Conservation (phyloP, 2,113 vertebrate species). For the Recurvirostra avosetta region DNA sequence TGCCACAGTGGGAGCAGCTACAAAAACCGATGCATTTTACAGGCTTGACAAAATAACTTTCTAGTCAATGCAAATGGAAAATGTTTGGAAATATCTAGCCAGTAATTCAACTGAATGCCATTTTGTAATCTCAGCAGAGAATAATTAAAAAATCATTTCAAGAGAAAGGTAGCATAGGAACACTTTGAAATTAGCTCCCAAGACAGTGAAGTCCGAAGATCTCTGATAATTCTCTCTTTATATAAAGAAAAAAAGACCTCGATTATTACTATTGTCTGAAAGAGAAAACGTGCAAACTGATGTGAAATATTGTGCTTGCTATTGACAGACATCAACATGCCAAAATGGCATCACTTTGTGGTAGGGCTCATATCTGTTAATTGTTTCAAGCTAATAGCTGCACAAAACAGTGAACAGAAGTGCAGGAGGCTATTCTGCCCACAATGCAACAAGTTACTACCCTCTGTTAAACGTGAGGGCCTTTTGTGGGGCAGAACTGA, state of each 20-base stretch:
- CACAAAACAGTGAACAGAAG: not conserved
- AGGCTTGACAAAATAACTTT: not conserved
- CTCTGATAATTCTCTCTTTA: not conserved
- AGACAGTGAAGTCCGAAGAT: not conserved
- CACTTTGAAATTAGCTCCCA: not conserved
- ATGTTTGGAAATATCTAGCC: not conserved
- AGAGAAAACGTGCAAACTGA: constrained; percentile 44
- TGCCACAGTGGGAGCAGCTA: not conserved
- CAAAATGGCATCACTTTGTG: not conserved
- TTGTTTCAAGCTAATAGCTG: not conserved
- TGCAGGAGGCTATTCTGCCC: not conserved
- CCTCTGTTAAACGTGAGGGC: not conserved
- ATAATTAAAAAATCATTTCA: not conserved
- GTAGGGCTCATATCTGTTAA: not conserved
- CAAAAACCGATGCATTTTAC: not conserved
- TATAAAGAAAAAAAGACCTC: not conserved
- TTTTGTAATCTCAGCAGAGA: not conserved
- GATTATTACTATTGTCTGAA: constrained; percentile 29
- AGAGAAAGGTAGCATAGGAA: constrained; percentile 1
- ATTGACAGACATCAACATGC: not conserved
- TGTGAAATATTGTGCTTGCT: constrained; percentile 62
- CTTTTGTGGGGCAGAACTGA: not conserved
- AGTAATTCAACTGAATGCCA: not conserved
- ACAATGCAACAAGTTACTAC: not conserved
- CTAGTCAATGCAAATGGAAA: not conserved